Percentiles rank a stretch among this genome's conserved stretches.
Conservation (phyloP, 2,888 invertebrate species). For the Sycophila texana region DNA sequence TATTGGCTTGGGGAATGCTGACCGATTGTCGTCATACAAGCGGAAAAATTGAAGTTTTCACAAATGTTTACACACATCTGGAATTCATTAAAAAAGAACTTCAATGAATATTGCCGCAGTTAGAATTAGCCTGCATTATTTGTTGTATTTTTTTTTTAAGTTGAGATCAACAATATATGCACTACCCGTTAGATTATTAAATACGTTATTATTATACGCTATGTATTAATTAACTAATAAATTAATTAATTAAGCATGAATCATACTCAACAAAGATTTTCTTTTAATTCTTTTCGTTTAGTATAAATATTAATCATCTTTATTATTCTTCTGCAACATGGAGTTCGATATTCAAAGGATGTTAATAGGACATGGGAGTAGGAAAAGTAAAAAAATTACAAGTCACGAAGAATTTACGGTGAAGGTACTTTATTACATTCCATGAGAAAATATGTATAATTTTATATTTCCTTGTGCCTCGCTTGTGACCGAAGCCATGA, state of each 20-base stretch:
- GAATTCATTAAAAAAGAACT: constrained; percentile 11
- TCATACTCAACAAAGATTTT: too few relatives aligned
- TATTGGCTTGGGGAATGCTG: constrained; percentile 1
- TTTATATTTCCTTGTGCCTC: constrained; percentile 60
- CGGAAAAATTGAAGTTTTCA: constrained; percentile 17
- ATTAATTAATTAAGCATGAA: too few relatives aligned
- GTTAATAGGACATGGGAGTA: not conserved
- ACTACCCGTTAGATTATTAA: too few relatives aligned
- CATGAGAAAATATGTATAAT: constrained; percentile 72
- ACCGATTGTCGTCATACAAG: constrained; percentile 5
- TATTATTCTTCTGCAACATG: too few relatives aligned
- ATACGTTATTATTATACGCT: too few relatives aligned
- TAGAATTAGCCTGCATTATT: not conserved
- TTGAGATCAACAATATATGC: too few relatives aligned
- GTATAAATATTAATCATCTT: too few relatives aligned
- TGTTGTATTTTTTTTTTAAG: too few relatives aligned
- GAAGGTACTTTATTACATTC: constrained; percentile 63
- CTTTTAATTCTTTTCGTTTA: too few relatives aligned
- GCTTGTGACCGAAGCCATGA: constrained; percentile 53
- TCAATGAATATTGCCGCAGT: not conserved
- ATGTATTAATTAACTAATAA: too few relatives aligned
- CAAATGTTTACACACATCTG: constrained; percentile 14
- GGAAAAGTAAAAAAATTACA: not conserved
- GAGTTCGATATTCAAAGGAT: too few relatives aligned
- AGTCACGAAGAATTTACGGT: constrained; percentile 37